Conservation (phyloP, 2,113 vertebrate genomes). For the Phalacrocorax aristotelis region DNA sequence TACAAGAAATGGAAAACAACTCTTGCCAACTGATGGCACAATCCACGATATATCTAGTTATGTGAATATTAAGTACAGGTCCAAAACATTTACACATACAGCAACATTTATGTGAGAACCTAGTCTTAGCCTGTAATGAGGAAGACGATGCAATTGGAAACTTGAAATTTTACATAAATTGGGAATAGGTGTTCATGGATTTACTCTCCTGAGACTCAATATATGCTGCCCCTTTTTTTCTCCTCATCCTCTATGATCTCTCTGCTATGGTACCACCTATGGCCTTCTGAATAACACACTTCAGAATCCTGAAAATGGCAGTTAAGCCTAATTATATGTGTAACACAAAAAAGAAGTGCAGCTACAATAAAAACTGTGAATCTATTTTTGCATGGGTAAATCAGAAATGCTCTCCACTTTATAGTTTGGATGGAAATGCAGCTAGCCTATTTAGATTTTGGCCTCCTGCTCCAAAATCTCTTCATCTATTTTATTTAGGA, state of each 20-base stretch:
- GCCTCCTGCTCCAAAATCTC: neutral
- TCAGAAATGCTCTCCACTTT: neutral
- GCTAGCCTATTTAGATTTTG: neutral
- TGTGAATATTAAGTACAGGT: neutral
- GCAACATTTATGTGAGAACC: neutral
- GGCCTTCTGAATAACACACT: neutral
- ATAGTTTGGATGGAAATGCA: neutral
- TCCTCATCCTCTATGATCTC: neutral
- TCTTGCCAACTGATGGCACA: neutral
- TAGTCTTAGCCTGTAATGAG: neutral
- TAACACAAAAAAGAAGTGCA: neutral
- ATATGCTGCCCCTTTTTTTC: neutral
- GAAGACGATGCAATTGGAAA: neutral
- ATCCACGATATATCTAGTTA: neutral
- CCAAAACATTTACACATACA: neutral
- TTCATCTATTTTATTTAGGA: neutral
- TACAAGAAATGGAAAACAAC: neutral
- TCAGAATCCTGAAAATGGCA: neutral
- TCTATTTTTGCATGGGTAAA: neutral
- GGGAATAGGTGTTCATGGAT: neutral
- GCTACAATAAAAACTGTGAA: neutral
- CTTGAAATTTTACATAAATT: neutral
- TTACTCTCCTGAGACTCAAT: neutral
- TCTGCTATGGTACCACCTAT: neutral
- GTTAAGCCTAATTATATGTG: neutral